Evolutionary conservation across 1,140 invertebrate genomes (phyloP).

Genomic region (Megathymus violae): DNA sequence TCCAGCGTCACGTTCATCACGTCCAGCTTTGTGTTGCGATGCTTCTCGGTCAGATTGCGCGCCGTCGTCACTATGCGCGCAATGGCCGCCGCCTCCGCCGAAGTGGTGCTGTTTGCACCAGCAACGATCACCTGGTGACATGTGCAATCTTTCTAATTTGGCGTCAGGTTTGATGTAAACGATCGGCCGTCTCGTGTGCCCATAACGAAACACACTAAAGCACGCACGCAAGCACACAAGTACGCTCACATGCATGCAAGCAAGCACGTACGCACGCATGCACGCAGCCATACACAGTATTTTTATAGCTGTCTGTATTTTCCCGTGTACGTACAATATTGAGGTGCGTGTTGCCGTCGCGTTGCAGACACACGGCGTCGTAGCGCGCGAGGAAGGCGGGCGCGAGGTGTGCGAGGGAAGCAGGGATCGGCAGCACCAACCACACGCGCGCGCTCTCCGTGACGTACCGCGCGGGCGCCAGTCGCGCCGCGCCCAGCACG

Average conservation of each 20-base stretch:
- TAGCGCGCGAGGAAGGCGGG: slow-evolving; percentile 49
- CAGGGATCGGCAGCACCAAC: slow-evolving; percentile 86
- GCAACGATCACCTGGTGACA: background rate
- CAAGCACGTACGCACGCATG: too few relatives aligned
- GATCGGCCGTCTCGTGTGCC: too few relatives aligned
- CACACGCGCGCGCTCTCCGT: slow-evolving; percentile 93
- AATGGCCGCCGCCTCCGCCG: background rate
- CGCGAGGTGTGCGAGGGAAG: slow-evolving; percentile 44
- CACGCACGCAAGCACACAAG: too few relatives aligned
- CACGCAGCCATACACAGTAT: too few relatives aligned
- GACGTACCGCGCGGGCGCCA: slow-evolving; percentile 94
- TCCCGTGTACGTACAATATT: slow-evolving; percentile 38
- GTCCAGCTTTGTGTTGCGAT: slow-evolving; percentile 32
- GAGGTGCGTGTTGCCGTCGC: slow-evolving; percentile 51
- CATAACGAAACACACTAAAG: too few relatives aligned
- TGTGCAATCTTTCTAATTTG: background rate
- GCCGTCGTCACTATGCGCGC: slow-evolving; percentile 25
- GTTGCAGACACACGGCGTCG: slow-evolving; percentile 40
- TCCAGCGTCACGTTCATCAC: slow-evolving; percentile 30
- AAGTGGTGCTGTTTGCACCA: background rate
- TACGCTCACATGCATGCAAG: too few relatives aligned
- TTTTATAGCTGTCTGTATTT: too few relatives aligned
- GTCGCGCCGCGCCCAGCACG: slow-evolving; percentile 92
- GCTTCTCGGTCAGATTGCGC: slow-evolving; percentile 17
- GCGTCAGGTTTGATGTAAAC: background rate